Base-by-base conservation (phyloP, 2,797 vertebrate genomes). In the Alectoris magna region DNA sequence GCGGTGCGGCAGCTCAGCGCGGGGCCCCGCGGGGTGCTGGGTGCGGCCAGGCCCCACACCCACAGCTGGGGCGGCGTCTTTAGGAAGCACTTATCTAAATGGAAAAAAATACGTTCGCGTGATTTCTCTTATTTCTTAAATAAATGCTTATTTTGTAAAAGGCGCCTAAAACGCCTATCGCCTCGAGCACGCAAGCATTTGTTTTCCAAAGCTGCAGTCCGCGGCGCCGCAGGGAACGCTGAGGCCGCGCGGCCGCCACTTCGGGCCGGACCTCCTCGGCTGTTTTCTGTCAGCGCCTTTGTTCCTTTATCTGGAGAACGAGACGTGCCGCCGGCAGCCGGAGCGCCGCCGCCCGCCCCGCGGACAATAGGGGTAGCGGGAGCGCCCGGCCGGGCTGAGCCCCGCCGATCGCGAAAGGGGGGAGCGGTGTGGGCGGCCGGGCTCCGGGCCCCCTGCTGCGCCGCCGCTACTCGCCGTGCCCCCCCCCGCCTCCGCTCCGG, bases 221-320 rank as follows among this genome's bases (percentile, higher is more conserved):
- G 7, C 1, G 22, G 2, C 46, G 94, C 5, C 81, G 2, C 62
- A 73, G 94, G 91, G 93, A 94, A 92, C 75, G 64, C 91, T 93
- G 18, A 51, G 71, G 71, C 78, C 29, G 2, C 46, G 94, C 5
- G 63, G 89, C 93, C 91, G 88, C 58, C 89, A 48, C 78, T 64
- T 84, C 15, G 41, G 53, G 80, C 24, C 77, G 34, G 41, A 59
- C 75, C 74, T 88, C 60, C 23, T 15, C 3, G 34, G 68, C 22
- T 78, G 78, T 90, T 90, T 88, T 93, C 46, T 58, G 87, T 70
- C 49, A 34, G 63, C 38, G 70, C 5, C 39, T 84, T 93, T 93
- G 82, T 79, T 92, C 64, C 70, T 88, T 93, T 94, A 90, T 87
- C 94, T 87, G 84, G 21, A 67, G 91, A 89, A 95, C 95, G 82